Evolutionary conservation across 2,113 vertebrate genomes (phyloP), one percentile per base, ranked within the genome.

Genomic region (Vidua chalybeata): DNA sequence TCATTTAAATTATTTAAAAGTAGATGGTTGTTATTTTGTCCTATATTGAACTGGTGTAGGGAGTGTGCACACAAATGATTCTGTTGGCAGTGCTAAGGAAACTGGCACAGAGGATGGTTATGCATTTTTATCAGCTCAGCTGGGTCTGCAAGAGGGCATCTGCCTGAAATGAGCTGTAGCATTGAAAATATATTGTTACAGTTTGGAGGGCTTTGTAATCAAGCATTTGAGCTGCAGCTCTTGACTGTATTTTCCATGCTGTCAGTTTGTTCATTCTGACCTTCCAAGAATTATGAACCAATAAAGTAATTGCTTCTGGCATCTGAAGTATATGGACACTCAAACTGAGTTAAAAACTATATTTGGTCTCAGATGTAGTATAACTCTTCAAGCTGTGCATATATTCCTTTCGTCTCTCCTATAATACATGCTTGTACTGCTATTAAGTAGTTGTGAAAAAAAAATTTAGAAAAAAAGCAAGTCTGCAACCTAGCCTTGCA

Each of bases 91-190:
- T 74, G 86, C 80, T 89, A 87, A 81, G 89, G 94, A 95, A 94
- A 89, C 95, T 94, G 95, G 94, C 94, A 92, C 91, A 81, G 96
- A 92, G 91, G 72, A 56, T 95, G 95, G 95, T 77, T 93, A n/a
- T 56, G 95, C 96, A 96, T 97, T 96, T 96, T 97, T 95, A 96
- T 96, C 91, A 97, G 91, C 91, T 95, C 80, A 95, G 89, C 95
- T 95, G 85, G 79, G 82, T 88, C 85, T 95, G 85, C 78, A 88
- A 85, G 75, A 91, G 63, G 82, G 78, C 87, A 95, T 95, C 66
- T 82, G 89, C 41, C 80, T 75, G 77, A 64, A 92, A 64, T 54
- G 84, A 92, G 87, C 89, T 54, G 69, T 63, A 64, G 84, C 81
- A 54, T 33, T 92, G 93, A 75, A 92, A 89, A 87, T 94, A 37